Conservation (phyloP, 2,888 invertebrate species). For the Trissolcus brochymenae region DNA sequence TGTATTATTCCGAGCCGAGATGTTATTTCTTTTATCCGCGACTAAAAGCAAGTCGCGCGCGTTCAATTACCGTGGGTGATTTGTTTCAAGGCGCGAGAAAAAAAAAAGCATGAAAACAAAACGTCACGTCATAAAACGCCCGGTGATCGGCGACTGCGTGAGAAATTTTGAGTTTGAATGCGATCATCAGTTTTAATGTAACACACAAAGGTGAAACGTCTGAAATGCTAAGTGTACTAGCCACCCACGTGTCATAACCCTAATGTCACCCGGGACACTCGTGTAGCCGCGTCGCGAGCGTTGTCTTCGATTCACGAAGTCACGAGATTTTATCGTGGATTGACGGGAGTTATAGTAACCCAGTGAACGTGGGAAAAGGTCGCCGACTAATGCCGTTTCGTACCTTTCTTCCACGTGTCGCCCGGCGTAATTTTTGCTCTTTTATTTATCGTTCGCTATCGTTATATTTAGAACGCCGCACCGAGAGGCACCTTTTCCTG, state of each 20-base stretch:
- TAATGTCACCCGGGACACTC: conserved; percentile 59
- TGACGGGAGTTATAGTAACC: conserved; percentile 62
- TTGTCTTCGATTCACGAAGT: conserved; percentile 59
- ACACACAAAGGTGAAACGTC: conserved; percentile 36
- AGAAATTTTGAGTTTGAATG: conserved; percentile 14
- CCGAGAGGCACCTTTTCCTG: conserved; percentile 29
- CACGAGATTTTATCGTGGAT: conserved; percentile 59
- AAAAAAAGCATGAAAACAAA: neutral
- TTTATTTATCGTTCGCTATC: conserved; percentile 36
- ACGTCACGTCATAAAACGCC: neutral
- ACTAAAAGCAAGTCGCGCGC: no score
- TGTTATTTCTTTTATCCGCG: no score
- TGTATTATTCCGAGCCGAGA: conserved; percentile 2
- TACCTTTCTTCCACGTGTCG: conserved; percentile 48
- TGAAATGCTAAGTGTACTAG: conserved; percentile 61
- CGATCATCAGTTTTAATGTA: conserved; percentile 34
- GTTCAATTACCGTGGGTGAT: no score
- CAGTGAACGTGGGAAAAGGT: conserved; percentile 61
- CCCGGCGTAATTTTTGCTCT: conserved; percentile 44
- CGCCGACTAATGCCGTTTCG: conserved; percentile 42
- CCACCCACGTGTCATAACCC: conserved; percentile 67
- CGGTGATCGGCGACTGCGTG: neutral
- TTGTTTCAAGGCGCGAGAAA: no score
- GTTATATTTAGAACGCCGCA: conserved; percentile 48
- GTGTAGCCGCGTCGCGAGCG: conserved; percentile 53